phyloP scores from a whole-genome alignment of 2,113 vertebrate genomes.

The Podarcis muralis region DNA sequence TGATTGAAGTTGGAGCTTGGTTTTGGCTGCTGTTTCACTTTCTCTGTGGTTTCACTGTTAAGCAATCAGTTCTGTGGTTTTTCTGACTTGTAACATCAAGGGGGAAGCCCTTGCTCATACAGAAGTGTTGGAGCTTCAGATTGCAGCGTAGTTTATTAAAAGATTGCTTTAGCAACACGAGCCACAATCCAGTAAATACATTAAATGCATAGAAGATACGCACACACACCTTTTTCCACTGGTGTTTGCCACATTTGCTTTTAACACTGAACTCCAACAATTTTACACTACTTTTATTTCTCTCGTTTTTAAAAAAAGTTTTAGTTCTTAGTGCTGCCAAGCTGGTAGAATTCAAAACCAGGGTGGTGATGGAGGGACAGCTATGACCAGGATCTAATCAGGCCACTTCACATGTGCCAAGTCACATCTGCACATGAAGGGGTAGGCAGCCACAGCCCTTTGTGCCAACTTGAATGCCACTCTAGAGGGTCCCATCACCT shows the following conservation, averaged over 20 bases:
- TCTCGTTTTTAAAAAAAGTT: background rate
- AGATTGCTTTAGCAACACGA: background rate
- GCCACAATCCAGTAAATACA: background rate
- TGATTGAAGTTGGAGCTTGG: background rate
- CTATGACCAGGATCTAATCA: background rate
- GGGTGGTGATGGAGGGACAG: too few species aligned
- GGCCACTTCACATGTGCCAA: background rate
- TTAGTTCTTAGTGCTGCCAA: background rate
- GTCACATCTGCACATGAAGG: background rate
- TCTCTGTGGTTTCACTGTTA: background rate
- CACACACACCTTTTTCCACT: too few species aligned
- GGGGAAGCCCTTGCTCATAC: background rate
- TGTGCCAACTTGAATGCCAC: background rate
- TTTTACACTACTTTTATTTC: background rate
- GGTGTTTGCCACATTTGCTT: background rate
- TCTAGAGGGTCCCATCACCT: background rate
- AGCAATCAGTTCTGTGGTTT: background rate
- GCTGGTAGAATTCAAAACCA: too few species aligned
- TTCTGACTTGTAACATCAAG: background rate
- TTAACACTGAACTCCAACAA: background rate
- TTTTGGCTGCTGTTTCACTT: background rate
- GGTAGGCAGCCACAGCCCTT: background rate
- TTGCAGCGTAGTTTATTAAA: background rate
- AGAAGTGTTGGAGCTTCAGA: background rate
- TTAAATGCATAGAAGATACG: background rate